phyloP scores from a whole-genome alignment of 2,888 invertebrate genomes.

The Thecophora atra region DNA sequence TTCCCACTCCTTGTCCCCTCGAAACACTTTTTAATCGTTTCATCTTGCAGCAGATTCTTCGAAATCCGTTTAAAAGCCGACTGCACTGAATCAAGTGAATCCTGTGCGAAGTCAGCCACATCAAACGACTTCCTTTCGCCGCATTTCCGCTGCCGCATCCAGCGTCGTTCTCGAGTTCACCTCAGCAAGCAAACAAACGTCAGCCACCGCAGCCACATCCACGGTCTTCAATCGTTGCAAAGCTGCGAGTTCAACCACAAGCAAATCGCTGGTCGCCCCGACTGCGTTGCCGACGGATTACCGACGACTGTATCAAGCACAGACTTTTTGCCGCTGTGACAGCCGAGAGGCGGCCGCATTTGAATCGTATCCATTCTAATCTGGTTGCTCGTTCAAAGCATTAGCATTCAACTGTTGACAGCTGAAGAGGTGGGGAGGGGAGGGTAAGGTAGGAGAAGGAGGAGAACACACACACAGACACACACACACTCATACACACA shows the following conservation, averaged over 20 bases:
- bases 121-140: no score
- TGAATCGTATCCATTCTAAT: neutral
- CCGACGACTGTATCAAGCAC: neutral
- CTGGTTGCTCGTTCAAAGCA: neutral
- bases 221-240: neutral
- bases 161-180: no score
- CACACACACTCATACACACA: neutral
- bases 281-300: neutral
- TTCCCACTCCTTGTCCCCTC: no score
- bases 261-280: neutral
- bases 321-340: neutral
- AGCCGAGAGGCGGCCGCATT: neutral
- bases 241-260: neutral
- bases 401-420: neutral
- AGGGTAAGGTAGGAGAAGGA: neutral
- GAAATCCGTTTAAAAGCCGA: no score
- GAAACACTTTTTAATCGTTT: no score
- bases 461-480: neutral
- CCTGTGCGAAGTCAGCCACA: no score
- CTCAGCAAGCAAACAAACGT: no score
- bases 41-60: no score
- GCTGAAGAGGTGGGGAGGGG: neutral
- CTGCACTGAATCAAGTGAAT: no score
- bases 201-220: no score
- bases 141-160: no score